These are phyloP conservation scores for Archaeoteleia sp. DNA, from an alignment of 2,888 invertebrate genomes.

Conservation along the genomic window DNA sequence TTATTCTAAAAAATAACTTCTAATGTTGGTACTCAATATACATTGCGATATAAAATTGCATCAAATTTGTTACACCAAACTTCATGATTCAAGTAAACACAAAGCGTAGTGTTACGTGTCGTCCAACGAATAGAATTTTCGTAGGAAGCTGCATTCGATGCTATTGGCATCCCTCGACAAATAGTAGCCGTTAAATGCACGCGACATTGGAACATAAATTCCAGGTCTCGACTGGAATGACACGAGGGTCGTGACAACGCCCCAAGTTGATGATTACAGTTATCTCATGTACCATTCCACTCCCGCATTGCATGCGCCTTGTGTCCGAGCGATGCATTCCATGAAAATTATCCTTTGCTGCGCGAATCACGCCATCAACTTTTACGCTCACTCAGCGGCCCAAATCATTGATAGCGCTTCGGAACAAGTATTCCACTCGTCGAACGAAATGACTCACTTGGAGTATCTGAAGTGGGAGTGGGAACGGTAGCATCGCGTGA, in stretches of 20 bases:
- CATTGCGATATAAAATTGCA: no score
- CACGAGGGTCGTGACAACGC: slow-evolving; percentile 12
- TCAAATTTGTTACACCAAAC: no score
- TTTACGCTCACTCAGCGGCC: slow-evolving; percentile 9
- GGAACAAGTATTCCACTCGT: slow-evolving; percentile 13
- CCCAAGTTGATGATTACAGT: slow-evolving; percentile 31
- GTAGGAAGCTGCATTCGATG: no score
- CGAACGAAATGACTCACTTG: slow-evolving; percentile 23
- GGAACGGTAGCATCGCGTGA: slow-evolving; percentile 28
- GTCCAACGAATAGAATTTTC: no score
- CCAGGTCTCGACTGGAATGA: slow-evolving; percentile 11
- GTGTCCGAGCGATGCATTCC: slow-evolving; percentile 14
- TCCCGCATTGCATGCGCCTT: slow-evolving; percentile 17
- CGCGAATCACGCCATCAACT: slow-evolving; percentile 20
- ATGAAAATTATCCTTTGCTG: slow-evolving; percentile 18
- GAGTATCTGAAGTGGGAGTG: not conserved
- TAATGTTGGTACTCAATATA: no score
- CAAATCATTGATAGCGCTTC: slow-evolving; percentile 19
- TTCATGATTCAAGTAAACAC: no score
- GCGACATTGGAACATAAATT: slow-evolving; percentile 13
- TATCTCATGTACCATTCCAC: slow-evolving; percentile 12
- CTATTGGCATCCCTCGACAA: no score
- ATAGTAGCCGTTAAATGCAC: slow-evolving; percentile 1
- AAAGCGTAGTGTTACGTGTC: no score
- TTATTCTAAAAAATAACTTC: no score